A percentile compares a stretch with the other conserved stretches of the same genome.
Conservation (phyloP, 2,113 vertebrate genomes). For the Trematomus loennbergii region DNA sequence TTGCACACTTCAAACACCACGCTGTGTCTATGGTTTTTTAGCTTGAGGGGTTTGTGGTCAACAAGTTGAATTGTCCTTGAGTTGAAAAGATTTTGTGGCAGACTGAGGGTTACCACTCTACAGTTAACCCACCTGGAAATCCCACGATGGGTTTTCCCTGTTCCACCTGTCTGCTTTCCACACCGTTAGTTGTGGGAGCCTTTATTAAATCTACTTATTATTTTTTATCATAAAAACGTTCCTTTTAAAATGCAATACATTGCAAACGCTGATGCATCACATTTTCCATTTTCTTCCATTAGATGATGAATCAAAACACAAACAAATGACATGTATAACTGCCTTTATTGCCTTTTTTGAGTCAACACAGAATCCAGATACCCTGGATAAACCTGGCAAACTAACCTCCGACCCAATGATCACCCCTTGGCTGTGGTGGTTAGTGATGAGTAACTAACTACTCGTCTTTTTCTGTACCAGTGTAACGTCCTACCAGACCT, state of each 20-base stretch:
- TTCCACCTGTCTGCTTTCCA: background rate
- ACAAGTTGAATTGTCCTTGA: background rate
- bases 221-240: too few species aligned
- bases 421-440: too few species aligned
- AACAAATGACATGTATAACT: background rate
- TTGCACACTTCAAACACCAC: too few species aligned
- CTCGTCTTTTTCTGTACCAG: conserved; percentile 74
- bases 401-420: too few species aligned
- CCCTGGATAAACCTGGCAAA: too few species aligned
- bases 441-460: background rate
- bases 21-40: too few species aligned
- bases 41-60: too few species aligned
- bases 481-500: conserved; percentile 92
- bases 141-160: background rate
- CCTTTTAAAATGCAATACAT: too few species aligned
- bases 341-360: too few species aligned
- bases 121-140: background rate
- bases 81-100: background rate
- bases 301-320: background rate
- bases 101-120: background rate
- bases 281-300: too few species aligned
- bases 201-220: background rate
- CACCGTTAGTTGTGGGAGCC: background rate
- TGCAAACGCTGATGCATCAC: too few species aligned
- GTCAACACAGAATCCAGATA: too few species aligned